A percentile compares a stretch with the other conserved stretches of the same genome.
These are phyloP conservation scores for Tachina grossa DNA, from an alignment of 2,888 invertebrate species.

Conservation along the genomic window DNA sequence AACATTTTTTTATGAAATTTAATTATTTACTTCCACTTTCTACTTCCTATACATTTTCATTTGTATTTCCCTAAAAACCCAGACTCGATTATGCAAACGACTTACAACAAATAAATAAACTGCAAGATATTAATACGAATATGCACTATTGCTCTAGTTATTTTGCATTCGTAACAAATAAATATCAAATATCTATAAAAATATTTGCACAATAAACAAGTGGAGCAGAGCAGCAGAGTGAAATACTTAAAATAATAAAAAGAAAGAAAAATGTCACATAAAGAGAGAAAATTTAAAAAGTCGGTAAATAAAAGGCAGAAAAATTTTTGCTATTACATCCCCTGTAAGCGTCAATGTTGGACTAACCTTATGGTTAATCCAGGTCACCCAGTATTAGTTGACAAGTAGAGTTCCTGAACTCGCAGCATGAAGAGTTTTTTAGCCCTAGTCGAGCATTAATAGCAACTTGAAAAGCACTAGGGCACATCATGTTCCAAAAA, in stretches of 20 bases:
- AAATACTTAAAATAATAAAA: background rate
- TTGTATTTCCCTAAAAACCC: slow-evolving; percentile 47
- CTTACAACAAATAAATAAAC: slow-evolving; percentile 12
- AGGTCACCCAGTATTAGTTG: no score
- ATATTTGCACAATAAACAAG: slow-evolving; percentile 36
- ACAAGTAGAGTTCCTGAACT: no score
- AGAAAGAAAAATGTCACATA: background rate
- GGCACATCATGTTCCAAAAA: no score
- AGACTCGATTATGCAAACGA: slow-evolving; percentile 39
- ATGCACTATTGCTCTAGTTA: slow-evolving; percentile 35
- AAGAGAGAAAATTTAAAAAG: background rate
- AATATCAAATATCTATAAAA: slow-evolving; percentile 51
- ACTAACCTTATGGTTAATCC: no score
- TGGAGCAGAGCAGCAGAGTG: slow-evolving; percentile 7
- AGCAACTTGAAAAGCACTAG: no score
- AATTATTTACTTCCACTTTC: slow-evolving; percentile 52
- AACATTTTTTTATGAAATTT: slow-evolving; percentile 18
- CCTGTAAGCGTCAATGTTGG: no score
- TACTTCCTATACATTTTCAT: slow-evolving; percentile 25
- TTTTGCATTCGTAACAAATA: slow-evolving; percentile 24
- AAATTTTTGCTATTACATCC: no score
- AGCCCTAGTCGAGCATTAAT: no score
- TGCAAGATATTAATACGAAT: slow-evolving; percentile 7
- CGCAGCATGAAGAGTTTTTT: no score
- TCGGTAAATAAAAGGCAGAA: no score